Conservation (phyloP, 2,888 invertebrate genomes). For the Scrobipalpa costella region DNA sequence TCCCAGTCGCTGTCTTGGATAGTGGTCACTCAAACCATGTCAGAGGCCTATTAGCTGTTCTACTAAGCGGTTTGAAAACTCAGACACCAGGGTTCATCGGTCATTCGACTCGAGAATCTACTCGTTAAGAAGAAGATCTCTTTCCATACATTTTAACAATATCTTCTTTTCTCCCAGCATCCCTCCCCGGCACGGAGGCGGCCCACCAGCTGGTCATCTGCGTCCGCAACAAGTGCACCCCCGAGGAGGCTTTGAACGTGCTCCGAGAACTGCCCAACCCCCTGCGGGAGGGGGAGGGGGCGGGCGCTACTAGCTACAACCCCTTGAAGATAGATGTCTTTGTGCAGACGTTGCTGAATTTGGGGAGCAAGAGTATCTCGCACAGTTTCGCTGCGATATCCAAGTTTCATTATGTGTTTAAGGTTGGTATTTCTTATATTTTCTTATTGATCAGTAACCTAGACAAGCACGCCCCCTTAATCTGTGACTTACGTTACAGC, state of each 20-base stretch:
- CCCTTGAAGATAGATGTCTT: constrained; percentile 98
- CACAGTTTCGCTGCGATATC: constrained; percentile 99
- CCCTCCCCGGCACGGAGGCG: constrained; percentile 89
- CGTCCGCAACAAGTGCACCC: constrained; percentile 93
- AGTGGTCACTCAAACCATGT: too few species aligned
- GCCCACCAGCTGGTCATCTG: constrained; percentile 93
- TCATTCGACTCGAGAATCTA: too few species aligned
- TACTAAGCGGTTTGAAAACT: too few species aligned
- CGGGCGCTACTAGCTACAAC: constrained; percentile 89
- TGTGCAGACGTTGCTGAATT: constrained; percentile 95
- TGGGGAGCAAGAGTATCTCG: constrained; percentile 98
- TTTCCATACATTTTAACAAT: neutral
- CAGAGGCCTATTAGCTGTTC: too few species aligned
- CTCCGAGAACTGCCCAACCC: constrained; percentile 93
- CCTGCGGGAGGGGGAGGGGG: constrained; percentile 85
- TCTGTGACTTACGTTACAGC: neutral
- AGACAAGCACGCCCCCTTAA: neutral
- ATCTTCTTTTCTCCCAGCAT: constrained; percentile 72
- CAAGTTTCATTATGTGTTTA: constrained; percentile 95
- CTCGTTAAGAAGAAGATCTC: too few species aligned
- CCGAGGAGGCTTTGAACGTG: constrained; percentile 93
- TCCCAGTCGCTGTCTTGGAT: too few species aligned
- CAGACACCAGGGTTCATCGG: too few species aligned
- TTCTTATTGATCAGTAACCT: too few species aligned
- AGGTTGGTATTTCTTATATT: constrained; percentile 72